Evolutionary conservation across 2,888 invertebrate species (phyloP).

Genomic region (Lithophane socia): DNA sequence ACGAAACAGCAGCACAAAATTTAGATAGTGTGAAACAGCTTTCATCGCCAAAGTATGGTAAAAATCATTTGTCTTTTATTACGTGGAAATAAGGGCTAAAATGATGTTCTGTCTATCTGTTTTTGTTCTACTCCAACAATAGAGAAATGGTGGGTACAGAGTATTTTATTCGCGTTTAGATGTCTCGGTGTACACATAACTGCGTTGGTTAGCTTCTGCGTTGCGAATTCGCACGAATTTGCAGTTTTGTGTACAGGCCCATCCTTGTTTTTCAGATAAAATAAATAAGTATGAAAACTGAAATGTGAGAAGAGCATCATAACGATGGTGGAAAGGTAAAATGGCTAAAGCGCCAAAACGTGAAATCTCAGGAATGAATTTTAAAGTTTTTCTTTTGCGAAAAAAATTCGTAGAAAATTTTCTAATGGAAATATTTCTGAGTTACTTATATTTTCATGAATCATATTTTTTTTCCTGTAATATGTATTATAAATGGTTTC

Average conservation of each 20-base stretch:
- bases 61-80: conserved; percentile 81
- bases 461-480: no score
- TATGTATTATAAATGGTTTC: no score
- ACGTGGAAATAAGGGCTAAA: conserved; percentile 77
- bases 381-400: no score
- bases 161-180: conserved; percentile 69
- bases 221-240: no score
- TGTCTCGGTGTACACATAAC: conserved; percentile 10
- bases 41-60: conserved; percentile 61
- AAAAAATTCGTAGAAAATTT: no score
- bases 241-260: no score
- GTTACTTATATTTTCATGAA: no score
- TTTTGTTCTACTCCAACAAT: conserved; percentile 70
- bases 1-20: background rate
- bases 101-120: conserved; percentile 64
- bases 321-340: no score
- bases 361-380: no score
- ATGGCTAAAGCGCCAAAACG: no score
- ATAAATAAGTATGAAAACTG: background rate
- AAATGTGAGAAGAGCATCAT: background rate
- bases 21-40: conserved; percentile 45
- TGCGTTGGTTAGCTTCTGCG: no score
- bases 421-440: no score
- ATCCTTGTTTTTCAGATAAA: conserved; percentile 16
- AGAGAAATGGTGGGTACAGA: conserved; percentile 69